A percentile compares a stretch with the other conserved stretches of the same genome.
Conservation (phyloP, 2,888 invertebrate genomes). For the Amphimallon solstitiale region DNA sequence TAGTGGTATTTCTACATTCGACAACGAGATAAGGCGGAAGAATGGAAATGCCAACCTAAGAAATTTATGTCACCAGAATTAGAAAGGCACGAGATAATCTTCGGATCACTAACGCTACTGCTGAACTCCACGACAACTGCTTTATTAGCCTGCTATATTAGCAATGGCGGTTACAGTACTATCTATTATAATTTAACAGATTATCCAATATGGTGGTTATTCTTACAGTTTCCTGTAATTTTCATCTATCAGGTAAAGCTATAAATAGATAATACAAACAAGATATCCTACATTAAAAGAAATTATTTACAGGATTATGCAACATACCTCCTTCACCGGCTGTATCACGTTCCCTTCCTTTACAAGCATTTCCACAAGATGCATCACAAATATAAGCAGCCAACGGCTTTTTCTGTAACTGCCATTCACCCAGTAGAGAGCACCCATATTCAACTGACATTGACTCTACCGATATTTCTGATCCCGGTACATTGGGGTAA, state of each 20-base stretch:
- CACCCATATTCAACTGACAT: constrained; percentile 70
- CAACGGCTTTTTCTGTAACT: constrained; percentile 79
- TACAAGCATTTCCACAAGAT: constrained; percentile 79
- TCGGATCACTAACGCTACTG: constrained; percentile 70
- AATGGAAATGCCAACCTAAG: constrained; percentile 80
- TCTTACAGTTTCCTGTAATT: constrained; percentile 72
- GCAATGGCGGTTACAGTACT: constrained; percentile 73
- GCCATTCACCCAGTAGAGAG: constrained; percentile 80
- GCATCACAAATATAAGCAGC: constrained; percentile 80
- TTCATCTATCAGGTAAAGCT: constrained; percentile 70
- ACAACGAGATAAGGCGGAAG: constrained; percentile 69
- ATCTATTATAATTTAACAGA: constrained; percentile 70
- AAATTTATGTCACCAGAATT: constrained; percentile 75
- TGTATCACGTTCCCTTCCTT: constrained; percentile 75
- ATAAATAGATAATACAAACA: neutral
- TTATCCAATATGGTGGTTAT: constrained; percentile 73
- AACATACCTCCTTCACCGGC: constrained; percentile 74
- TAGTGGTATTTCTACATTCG: constrained; percentile 80
- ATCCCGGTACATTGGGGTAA: constrained; percentile 75
- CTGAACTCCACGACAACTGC: constrained; percentile 69
- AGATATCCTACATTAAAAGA: neutral
- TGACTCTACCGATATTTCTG: constrained; percentile 71
- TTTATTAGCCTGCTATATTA: constrained; percentile 72
- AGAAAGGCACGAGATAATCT: constrained; percentile 74
- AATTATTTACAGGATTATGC: constrained; percentile 67